Evolutionary conservation across 2,888 invertebrate genomes (phyloP), one percentile per base, ranked within the genome.

Genomic region (Epistrophella euchroma): DNA sequence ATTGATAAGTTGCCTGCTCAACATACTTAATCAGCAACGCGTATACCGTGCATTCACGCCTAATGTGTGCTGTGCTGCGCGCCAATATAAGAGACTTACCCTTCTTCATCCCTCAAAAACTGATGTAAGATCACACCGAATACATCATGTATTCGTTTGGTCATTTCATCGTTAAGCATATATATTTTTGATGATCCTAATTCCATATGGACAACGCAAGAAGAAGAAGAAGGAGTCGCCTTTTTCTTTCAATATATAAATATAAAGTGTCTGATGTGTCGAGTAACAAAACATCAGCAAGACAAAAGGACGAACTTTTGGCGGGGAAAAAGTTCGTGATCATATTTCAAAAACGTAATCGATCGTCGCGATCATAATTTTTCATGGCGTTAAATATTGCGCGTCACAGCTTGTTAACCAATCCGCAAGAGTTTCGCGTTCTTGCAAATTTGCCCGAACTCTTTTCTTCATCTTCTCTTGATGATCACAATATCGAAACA

Each of bases 341-440:
- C 88, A 88, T 89, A 89, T 89, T 89, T 89, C 86, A 89, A 88
- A 88, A 88, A 83, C 88, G 85, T 89, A 89, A 90, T 90, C 90
- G 88, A 88, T 90, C 89, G 88, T 88, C 88, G 89, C 89, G 90
- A 90, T 90, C 90, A 89, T 90, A 90, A 90, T 90, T 90, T 90
- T 90, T 90, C 90, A 90, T 90, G 90, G 90, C 90, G 90, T 90
- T 90, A 90, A 90, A 90, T 90, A 90, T 90, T 90, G 89, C 90
- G 89, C 90, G 89, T 90, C 89, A 88, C 88, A 89, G 89, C 89
- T 89, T 90, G 89, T 90, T 90, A 89, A 88, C 89, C 88, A 82
- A 81, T 81, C 86, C 86, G 82, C 78, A 71, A 82, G 77, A 86
- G 74, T 81, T 60, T 32, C 68, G 45, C 72, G 68, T 68, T 68